These are phyloP conservation scores for Aphyosemion australe DNA, from an alignment of 2,113 vertebrate species.

Conservation along the genomic window DNA sequence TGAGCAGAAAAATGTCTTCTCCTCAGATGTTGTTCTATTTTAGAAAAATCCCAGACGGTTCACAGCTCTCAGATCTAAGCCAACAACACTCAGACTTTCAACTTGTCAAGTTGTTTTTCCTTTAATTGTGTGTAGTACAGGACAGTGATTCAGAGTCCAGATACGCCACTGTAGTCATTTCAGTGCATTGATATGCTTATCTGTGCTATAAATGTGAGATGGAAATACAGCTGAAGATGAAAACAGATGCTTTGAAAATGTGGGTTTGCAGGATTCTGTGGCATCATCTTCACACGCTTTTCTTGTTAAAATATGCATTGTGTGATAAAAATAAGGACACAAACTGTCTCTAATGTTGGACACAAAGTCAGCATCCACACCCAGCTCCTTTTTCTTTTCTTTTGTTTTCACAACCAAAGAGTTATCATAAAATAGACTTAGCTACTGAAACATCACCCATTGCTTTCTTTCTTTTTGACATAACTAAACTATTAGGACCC, in stretches of 20 bases:
- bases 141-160: constrained; percentile 15
- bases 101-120: constrained; percentile 46
- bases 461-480: too few species aligned
- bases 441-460: not conserved
- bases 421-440: not conserved
- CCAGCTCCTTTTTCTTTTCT: constrained; percentile 8
- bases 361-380: constrained; percentile 12
- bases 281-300: constrained; percentile 16
- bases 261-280: constrained; percentile 25
- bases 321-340: constrained; percentile 28
- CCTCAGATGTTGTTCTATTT: constrained; percentile 72
- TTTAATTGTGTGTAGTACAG: constrained; percentile 35
- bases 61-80: constrained; percentile 57
- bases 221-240: constrained; percentile 37
- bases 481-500: too few species aligned
- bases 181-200: constrained; percentile 23
- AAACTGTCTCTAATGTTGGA: constrained; percentile 12
- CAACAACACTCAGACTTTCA: constrained; percentile 53
- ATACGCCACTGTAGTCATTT: constrained; percentile 16
- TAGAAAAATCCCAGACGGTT: constrained; percentile 62
- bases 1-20: constrained; percentile 64
- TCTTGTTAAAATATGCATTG: constrained; percentile 12
- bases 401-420: not conserved
- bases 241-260: constrained; percentile 33
- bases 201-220: constrained; percentile 25